A percentile compares a stretch with the other conserved stretches of the same genome.
Evolutionary conservation across 2,113 vertebrate species (phyloP).

Genomic region (Gasterosteus aculeatus): DNA sequence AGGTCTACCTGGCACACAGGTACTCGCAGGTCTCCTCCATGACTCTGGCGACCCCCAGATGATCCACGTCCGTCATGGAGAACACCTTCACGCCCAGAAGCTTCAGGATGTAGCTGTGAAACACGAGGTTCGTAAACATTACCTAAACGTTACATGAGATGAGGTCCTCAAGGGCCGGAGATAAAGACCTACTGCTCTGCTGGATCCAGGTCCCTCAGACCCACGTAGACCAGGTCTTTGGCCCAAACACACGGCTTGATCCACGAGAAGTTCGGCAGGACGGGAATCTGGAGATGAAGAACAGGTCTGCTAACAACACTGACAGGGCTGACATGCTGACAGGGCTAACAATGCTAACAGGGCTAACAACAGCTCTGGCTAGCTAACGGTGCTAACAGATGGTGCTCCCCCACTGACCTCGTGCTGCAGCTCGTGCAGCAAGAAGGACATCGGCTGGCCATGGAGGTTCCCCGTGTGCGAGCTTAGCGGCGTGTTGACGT

Average conservation of each 20-base stretch:
- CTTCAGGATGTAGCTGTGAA: constrained; percentile 77
- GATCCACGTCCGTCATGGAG: constrained; percentile 80
- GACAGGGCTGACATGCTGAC: too few relatives aligned
- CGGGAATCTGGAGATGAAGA: constrained; percentile 49
- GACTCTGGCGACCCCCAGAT: constrained; percentile 75
- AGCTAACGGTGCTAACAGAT: too few relatives aligned
- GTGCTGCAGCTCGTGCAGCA: constrained; percentile 76
- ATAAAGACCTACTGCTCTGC: constrained; percentile 75
- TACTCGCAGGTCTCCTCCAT: constrained; percentile 84
- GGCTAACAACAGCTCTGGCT: too few relatives aligned
- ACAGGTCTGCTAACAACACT: too few relatives aligned
- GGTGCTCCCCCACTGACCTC: constrained; percentile 46
- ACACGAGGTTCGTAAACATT: neutral
- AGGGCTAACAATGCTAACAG: too few relatives aligned
- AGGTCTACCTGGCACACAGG: constrained; percentile 68
- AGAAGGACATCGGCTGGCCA: constrained; percentile 80
- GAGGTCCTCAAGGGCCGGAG: neutral
- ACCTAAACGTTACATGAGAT: neutral
- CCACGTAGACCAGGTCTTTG: constrained; percentile 80
- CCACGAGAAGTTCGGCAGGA: constrained; percentile 80
- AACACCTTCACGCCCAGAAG: constrained; percentile 77
- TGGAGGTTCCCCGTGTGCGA: constrained; percentile 80
- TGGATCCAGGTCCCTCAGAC: constrained; percentile 82
- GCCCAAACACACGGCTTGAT: constrained; percentile 77
- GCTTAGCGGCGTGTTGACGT: constrained; percentile 83